phyloP scores from a whole-genome alignment of 2,113 vertebrate genomes.

The Menura novaehollandiae region DNA sequence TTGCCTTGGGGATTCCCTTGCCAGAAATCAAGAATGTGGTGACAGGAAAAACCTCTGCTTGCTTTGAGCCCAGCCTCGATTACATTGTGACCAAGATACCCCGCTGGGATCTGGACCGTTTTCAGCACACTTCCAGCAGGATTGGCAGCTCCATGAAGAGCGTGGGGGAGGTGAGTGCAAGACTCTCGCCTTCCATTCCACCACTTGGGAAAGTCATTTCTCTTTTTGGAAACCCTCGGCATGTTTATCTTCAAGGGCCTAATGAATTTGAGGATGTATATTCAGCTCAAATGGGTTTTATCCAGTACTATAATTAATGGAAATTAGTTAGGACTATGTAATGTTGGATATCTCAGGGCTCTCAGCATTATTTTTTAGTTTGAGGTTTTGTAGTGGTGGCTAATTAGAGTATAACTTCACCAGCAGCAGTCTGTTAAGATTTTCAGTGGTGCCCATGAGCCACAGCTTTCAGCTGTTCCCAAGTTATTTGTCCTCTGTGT shows the following conservation, averaged over 20 bases:
- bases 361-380: background rate
- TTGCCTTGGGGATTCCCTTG: slow-evolving; percentile 89
- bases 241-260: background rate
- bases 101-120: slow-evolving; percentile 94
- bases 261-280: background rate
- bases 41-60: slow-evolving; percentile 90
- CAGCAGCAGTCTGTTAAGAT: background rate
- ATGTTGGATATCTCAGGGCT: background rate
- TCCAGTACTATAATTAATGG: background rate
- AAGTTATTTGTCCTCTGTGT: background rate
- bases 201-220: background rate
- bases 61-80: slow-evolving; percentile 94
- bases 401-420: background rate
- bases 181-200: background rate
- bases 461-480: background rate
- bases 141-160: slow-evolving; percentile 97
- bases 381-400: background rate
- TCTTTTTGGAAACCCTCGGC: background rate
- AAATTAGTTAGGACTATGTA: background rate
- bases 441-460: background rate
- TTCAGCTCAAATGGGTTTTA: background rate
- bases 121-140: slow-evolving; percentile 82
- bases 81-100: slow-evolving; percentile 95
- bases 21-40: slow-evolving; percentile 92
- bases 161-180: slow-evolving; percentile 86